phyloP scores from a whole-genome alignment of 2,888 invertebrate species.

The Cryptophagus acutangulus region DNA sequence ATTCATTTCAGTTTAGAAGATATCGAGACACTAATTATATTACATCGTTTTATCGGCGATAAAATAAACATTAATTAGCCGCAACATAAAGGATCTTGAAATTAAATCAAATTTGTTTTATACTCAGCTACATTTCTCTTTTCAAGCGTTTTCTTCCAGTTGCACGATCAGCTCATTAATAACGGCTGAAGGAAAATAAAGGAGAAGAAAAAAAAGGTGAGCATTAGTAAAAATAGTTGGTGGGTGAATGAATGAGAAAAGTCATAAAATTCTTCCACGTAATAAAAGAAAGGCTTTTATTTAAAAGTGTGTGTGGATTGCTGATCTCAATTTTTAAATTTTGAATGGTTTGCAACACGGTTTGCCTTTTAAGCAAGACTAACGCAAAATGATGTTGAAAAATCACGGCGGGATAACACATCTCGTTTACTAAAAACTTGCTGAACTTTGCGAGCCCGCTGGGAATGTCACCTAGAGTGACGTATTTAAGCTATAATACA shows the following conservation, averaged over 20 bases:
- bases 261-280: constrained; percentile 1
- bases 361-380: constrained; percentile 38
- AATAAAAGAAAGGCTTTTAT: neutral
- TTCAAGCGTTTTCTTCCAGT: neutral
- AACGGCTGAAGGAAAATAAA: neutral
- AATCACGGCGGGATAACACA: constrained; percentile 35
- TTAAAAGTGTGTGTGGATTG: constrained; percentile 6
- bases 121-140: constrained; percentile 13
- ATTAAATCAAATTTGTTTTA: constrained; percentile 31
- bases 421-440: constrained; percentile 32
- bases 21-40: constrained; percentile 32
- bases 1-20: too few species aligned
- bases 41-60: constrained; percentile 33
- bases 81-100: constrained; percentile 28
- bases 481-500: constrained; percentile 30
- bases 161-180: neutral
- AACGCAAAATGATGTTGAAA: constrained; percentile 38
- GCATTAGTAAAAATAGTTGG: too few species aligned
- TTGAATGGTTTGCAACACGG: constrained; percentile 38
- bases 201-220: constrained; percentile 1
- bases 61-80: constrained; percentile 35
- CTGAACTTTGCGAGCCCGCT: constrained; percentile 27
- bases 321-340: constrained; percentile 29
- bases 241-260: too few species aligned
- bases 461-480: constrained; percentile 29